Conservation (phyloP, 2,888 invertebrate species). For the Phorcus lineatus region DNA sequence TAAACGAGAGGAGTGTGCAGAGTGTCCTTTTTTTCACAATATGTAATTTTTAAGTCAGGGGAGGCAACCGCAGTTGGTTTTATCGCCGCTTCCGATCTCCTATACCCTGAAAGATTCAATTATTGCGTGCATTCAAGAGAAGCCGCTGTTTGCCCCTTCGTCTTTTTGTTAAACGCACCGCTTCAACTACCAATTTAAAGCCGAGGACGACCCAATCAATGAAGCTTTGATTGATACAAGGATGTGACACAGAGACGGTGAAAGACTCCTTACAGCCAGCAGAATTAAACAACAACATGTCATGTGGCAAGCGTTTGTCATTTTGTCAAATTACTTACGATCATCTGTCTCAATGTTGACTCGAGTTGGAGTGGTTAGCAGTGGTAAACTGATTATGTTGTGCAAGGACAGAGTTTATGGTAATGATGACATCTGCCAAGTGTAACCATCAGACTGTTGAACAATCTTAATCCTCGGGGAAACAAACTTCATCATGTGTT, state of each 20-base stretch:
- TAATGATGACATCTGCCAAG: too few species aligned
- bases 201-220: conserved; percentile 8
- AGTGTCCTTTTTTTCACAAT: background rate
- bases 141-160: conserved; percentile 5
- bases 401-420: too few species aligned
- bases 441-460: too few species aligned
- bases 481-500: too few species aligned
- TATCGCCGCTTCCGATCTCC: background rate
- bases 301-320: background rate
- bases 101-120: background rate
- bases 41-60: background rate
- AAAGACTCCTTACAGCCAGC: background rate
- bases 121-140: conserved; percentile 4
- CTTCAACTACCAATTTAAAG: conserved; percentile 8
- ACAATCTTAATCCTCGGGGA: too few species aligned
- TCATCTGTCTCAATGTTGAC: background rate
- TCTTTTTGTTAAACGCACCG: conserved; percentile 15
- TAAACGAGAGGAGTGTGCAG: background rate
- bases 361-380: too few species aligned
- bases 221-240: conserved; percentile 4
- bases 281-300: conserved; percentile 1
- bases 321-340: background rate
- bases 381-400: too few species aligned
- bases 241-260: background rate
- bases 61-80: background rate